These are phyloP conservation scores for Phalacrocorax brasilianus DNA, from an alignment of 2,113 vertebrate genomes.

Conservation along the genomic window DNA sequence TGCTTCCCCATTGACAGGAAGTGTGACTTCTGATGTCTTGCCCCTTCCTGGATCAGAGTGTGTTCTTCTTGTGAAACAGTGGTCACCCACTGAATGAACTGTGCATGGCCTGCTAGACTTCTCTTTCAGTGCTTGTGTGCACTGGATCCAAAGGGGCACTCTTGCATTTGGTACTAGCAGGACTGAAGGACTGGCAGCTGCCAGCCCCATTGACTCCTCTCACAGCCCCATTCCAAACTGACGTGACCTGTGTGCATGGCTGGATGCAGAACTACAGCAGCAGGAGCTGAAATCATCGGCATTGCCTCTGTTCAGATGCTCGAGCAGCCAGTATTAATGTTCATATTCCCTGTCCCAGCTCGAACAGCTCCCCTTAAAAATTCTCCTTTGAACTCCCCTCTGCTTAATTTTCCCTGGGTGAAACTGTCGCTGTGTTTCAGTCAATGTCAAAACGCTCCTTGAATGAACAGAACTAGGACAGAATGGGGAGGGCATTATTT, in stretches of 20 bases:
- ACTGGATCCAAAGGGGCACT: neutral
- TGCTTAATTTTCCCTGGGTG: neutral
- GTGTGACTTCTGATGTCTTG: neutral
- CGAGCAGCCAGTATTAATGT: neutral
- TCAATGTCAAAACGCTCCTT: neutral
- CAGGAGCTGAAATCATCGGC: neutral
- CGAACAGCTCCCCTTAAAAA: neutral
- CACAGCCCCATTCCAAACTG: neutral
- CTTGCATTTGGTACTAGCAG: neutral
- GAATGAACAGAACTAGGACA: constrained; percentile 6
- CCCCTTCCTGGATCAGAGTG: neutral
- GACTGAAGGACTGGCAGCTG: neutral
- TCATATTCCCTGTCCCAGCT: neutral
- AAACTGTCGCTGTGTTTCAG: neutral
- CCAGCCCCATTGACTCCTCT: neutral
- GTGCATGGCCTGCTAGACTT: neutral
- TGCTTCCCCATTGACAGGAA: neutral
- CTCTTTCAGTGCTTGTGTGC: neutral
- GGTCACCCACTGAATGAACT: neutral
- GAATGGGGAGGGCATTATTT: neutral
- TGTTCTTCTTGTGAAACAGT: neutral
- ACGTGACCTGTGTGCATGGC: neutral
- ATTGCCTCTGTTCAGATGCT: neutral
- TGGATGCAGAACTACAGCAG: neutral
- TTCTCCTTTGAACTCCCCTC: neutral